A percentile compares a stretch with the other conserved stretches of the same genome.
These are phyloP conservation scores for Augiades crinisus DNA, from an alignment of 2,888 invertebrate species.

Conservation along the genomic window DNA sequence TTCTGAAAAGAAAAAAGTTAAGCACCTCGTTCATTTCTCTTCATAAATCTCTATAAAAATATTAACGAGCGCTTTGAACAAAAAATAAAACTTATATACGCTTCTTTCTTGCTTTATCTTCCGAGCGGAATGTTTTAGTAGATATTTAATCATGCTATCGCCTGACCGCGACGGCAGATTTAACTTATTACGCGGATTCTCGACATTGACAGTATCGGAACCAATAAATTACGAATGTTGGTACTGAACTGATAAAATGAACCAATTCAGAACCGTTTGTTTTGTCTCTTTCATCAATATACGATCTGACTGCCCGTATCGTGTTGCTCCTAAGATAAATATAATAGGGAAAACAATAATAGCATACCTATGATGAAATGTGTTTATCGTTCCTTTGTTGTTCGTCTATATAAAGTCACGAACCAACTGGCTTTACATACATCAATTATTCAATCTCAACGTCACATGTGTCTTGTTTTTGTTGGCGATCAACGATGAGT, in stretches of 20 bases:
- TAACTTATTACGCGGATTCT: slow-evolving; percentile 59
- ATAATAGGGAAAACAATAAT: slow-evolving; percentile 16
- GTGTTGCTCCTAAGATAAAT: slow-evolving; percentile 35
- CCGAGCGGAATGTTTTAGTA: slow-evolving; percentile 29
- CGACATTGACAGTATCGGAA: slow-evolving; percentile 58
- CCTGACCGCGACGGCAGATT: slow-evolving; percentile 47
- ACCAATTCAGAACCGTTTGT: slow-evolving; percentile 41
- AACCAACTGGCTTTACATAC: slow-evolving; percentile 18
- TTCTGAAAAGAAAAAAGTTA: slow-evolving; percentile 5
- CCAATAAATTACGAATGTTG: slow-evolving; percentile 62
- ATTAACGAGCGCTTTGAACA: slow-evolving; percentile 12
- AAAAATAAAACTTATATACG: slow-evolving; percentile 8
- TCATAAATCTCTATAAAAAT: slow-evolving; percentile 19
- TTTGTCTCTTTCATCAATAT: slow-evolving; percentile 35
- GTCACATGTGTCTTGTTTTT: slow-evolving; percentile 12
- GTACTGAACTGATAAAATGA: slow-evolving; percentile 52
- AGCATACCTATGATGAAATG: slow-evolving; percentile 20
- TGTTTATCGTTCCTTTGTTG: slow-evolving; percentile 16
- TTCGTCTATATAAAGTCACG: slow-evolving; percentile 6
- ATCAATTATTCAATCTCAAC: slow-evolving; percentile 14
- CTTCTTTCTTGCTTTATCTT: slow-evolving; percentile 17
- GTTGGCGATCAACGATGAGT: slow-evolving; percentile 3
- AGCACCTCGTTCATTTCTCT: slow-evolving; percentile 21
- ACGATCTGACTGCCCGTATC: slow-evolving; percentile 32
- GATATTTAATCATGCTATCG: slow-evolving; percentile 49